Evolutionary conservation across 2,113 vertebrate genomes (phyloP).

Genomic region (Stictonetta naevosa): DNA sequence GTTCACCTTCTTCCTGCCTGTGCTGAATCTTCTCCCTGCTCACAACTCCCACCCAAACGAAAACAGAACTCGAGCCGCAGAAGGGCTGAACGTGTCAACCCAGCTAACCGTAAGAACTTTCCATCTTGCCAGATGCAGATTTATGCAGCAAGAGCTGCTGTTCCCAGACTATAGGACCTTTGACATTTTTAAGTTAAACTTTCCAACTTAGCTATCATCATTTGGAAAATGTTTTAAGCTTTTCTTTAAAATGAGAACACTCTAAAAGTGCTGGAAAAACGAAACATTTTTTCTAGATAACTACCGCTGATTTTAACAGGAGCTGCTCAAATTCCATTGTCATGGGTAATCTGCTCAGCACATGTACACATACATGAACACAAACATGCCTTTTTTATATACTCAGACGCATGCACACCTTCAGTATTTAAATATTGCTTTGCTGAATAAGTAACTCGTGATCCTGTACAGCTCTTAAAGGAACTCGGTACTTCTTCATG

Average conservation of each 20-base stretch:
- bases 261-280: background rate
- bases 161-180: background rate
- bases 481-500: background rate
- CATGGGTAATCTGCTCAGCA: background rate
- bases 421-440: slow-evolving; percentile 31
- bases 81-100: background rate
- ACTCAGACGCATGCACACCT: background rate
- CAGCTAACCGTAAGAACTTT: background rate
- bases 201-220: background rate
- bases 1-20: slow-evolving; percentile 9
- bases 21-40: background rate
- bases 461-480: slow-evolving; percentile 9
- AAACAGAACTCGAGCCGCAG: slow-evolving; percentile 15
- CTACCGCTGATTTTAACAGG: background rate
- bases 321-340: background rate
- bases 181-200: background rate
- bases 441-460: slow-evolving; percentile 35
- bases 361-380: background rate
- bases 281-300: background rate
- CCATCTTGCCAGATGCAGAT: background rate
- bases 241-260: background rate
- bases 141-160: background rate
- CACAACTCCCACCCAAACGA: background rate
- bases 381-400: background rate
- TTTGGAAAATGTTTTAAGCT: background rate